Base-by-base conservation (phyloP, 2,113 vertebrate species). In the Oreocharis arfaki region DNA sequence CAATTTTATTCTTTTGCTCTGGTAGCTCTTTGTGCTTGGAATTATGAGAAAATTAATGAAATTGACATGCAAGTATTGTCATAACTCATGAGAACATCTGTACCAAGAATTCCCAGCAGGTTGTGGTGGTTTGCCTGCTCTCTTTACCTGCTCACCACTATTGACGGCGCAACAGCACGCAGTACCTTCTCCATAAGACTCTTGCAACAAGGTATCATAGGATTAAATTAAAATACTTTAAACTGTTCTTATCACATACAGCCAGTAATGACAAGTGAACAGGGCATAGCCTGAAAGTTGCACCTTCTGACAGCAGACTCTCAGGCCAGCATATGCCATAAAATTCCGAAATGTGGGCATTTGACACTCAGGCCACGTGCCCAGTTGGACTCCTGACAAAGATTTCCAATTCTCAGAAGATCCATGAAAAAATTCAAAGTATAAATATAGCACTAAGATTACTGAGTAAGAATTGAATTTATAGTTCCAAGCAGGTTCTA, bases 181-280 rank as follows among this genome's bases (percentile, higher is more conserved):
- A 53, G 27, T 26, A 61, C 32, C 20, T 59, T 59, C 26, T 59
- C 30, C 23, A 12, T 33, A 37, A 11, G 5, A 47, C 2, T 6
- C 35, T 10, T 71, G 18, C 18, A 75, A 57, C 15, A 64, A 71
- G 42, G 10, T 28, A n/a, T 68, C n/a, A 53, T 6, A 67, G 1
- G 3, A 42, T 32, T 50, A 33, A 39, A 78, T 56, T 53, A 27
- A 77, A 16, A 20, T 20, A 11, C 57, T 65, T 81, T 57, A 81
- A 89, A 6, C 4, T 46, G 26, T 32, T 12, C 33, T 77, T 49
- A 26, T 21, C 7, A 44, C 0, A 0, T 6, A 46, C 9, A 84
- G 26, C 7, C 41, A 49, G 28, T 27, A 91, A 74, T 5, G 15
- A 47, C 46, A 57, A 57, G 17, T 6, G 10, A 79, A 61, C 11